Evolutionary conservation across 1,140 invertebrate genomes (phyloP).

Genomic region (Danaus melanippus): DNA sequence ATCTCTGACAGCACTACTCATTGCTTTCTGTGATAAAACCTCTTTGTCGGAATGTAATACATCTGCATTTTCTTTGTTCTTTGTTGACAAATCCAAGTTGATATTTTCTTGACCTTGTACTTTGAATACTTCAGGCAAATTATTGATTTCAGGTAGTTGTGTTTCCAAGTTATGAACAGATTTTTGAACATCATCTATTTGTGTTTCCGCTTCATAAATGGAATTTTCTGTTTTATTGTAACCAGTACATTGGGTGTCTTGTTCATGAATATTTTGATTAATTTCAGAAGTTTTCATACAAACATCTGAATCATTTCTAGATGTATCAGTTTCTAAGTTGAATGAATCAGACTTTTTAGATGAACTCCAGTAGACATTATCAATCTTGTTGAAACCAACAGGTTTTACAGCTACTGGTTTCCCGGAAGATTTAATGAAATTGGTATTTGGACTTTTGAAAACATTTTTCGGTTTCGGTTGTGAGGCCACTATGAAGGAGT

Average conservation of each 20-base stretch:
- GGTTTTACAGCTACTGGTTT: constrained; percentile 38
- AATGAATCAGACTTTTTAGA: constrained; percentile 48
- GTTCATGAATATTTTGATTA: too few species aligned
- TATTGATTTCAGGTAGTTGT: constrained; percentile 27
- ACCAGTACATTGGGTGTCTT: constrained; percentile 7
- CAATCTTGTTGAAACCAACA: constrained; percentile 42
- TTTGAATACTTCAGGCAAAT: constrained; percentile 36
- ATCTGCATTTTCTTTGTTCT: constrained; percentile 41
- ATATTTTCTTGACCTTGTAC: constrained; percentile 32
- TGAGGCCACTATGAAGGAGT: constrained; percentile 46
- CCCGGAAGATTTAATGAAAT: constrained; percentile 36
- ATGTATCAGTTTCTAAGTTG: constrained; percentile 30
- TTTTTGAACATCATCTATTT: constrained; percentile 17
- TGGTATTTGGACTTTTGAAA: constrained; percentile 31
- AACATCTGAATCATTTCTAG: constrained; percentile 21
- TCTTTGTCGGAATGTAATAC: constrained; percentile 46
- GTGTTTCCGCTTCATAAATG: constrained; percentile 28
- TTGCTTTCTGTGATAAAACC: constrained; percentile 7
- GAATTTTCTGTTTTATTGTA: constrained; percentile 13
- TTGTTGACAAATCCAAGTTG: constrained; percentile 31
- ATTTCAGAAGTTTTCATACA: constrained; percentile 13
- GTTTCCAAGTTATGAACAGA: constrained; percentile 35
- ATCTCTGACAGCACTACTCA: constrained; percentile 2
- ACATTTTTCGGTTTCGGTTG: constrained; percentile 28
- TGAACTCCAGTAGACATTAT: constrained; percentile 44